Conservation (phyloP, 2,888 invertebrate genomes). For the Drosophila kanekoi region DNA sequence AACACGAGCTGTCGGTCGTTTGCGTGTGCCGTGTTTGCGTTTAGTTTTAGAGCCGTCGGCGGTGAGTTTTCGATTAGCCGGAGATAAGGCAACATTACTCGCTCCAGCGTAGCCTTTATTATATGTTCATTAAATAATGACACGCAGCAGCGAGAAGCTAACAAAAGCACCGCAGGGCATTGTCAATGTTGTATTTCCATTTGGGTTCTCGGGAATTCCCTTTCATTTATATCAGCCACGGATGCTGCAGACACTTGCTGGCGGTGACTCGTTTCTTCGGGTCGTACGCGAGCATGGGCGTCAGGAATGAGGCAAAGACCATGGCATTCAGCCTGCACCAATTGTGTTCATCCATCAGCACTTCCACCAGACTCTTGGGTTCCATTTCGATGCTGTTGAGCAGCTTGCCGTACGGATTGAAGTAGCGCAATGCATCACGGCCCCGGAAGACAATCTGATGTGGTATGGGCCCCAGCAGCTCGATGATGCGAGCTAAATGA, state of each 20-base stretch:
- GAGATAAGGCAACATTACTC: conserved; percentile 53
- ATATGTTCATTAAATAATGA: conserved; percentile 54
- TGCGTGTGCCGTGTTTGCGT: conserved; percentile 48
- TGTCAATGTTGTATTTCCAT: conserved; percentile 11
- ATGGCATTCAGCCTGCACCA: background rate
- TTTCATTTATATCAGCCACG: conserved; percentile 91
- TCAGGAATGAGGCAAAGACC: conserved; percentile 94
- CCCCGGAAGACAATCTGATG: conserved; percentile 61
- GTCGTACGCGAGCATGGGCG: conserved; percentile 98
- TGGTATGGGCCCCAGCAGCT: conserved; percentile 97
- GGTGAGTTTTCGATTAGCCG: conserved; percentile 59
- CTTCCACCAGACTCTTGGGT: conserved; percentile 92
- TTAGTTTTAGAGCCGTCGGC: conserved; percentile 48
- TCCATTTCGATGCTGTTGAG: conserved; percentile 96
- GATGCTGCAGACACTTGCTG: conserved; percentile 95
- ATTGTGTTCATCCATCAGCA: background rate
- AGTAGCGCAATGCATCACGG: conserved; percentile 86
- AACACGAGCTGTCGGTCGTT: background rate
- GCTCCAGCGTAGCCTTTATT: conserved; percentile 44
- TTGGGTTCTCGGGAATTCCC: background rate
- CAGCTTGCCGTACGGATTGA: conserved; percentile 96
- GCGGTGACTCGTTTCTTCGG: conserved; percentile 96
- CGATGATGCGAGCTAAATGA: conserved; percentile 99
- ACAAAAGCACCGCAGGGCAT: conserved; percentile 15
- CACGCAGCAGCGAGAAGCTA: conserved; percentile 25